Evolutionary conservation across 2,797 vertebrate species (phyloP), one percentile per base, ranked within the genome.

Genomic region (Lemur catta): DNA sequence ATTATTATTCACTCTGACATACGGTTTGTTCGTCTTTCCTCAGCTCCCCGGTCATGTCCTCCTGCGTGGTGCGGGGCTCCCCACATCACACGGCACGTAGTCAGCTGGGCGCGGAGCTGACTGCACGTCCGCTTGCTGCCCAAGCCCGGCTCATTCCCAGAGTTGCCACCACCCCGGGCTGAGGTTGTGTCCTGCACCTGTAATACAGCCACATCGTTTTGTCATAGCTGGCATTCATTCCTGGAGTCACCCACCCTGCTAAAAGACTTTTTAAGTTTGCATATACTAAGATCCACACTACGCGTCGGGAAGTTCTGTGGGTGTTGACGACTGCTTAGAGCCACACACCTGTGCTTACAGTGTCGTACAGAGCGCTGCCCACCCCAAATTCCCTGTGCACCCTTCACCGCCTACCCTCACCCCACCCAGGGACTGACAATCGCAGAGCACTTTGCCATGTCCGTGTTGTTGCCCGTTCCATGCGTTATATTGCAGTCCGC

Each of bases 281-380:
- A 6, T 14, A 6, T 13, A 35, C 20, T 50, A n/a, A 52, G 65
- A 43, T 43, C 41, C 11, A 11, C 67, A 4, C 57, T 30, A 12
- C 1, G 33, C 33, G 24, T 50, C 65, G 14, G 24, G 8, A 59
- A 48, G 24, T 69, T 24, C 69, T 46, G 13, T 7, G 59, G 24
- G 22, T 26, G 48, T 28, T 38, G 26, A 48, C 24, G 24, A 52
- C n/a, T 35, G 35, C 13, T 3, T 41, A 74, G 48, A 8, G 8
- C 6, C 57, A 35, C 0, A 1, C 2, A 2, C 20, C 57, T 35
- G 35, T 2, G 3, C 35, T 13, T 17, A 28, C 1, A 17, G 9
- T n/a, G 6, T 13, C 10, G 18, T 20, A 38, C 57, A 75, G 7
- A 35, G 15, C 33, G 4, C 8, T 43, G 59, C 4, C 48, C 1